Base-by-base conservation (phyloP, 2,113 vertebrate genomes). In the Datnioides undecimradiatus region DNA sequence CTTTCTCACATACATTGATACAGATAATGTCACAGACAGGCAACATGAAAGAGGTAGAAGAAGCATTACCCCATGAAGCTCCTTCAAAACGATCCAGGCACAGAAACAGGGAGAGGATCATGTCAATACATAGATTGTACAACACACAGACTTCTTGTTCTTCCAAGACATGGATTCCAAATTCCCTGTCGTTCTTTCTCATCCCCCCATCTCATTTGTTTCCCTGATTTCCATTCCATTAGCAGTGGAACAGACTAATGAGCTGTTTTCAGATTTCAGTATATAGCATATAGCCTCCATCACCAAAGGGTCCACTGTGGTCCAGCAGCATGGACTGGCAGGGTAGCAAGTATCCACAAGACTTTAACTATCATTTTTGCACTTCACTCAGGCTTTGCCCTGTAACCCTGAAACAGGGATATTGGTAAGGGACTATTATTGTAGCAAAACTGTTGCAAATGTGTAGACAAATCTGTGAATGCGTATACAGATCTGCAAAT, bases 61-160 rank as follows among this genome's bases (percentile, higher is more conserved):
- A 95, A 91, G 85, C 93, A 96, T 98, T 98, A 99, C 97, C 97
- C 97, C 96, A 96, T 96, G 96, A 98, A 95, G 96, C 97, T 99
- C 95, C 97, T 98, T 95, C 92, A 96, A 49, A 94, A 91, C 90
- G 95, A 95, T 95, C 95, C 96, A 88, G 94, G 91, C 69, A 94
- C 88, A 90, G 93, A 97, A 95, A 95, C 94, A 96, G 93, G 94
- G 94, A 93, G 94, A 93, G 95, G 88, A 82, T 54, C 52, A 92
- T 90, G 94, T 98, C 95, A 97, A 93, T 93, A 86, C 83, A 60
- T 59, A 85, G 40, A 36, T 5, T 8, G 25, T n/a, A 27, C 14
- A 49, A 33, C 40, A 73, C 21, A 65, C 25, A 49, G 9, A 10
- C 8, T 29, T 54, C 27, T 51, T 31, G 4, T 19, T 72, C 25